Percentiles rank a stretch among this genome's conserved stretches.
phyloP scores from a whole-genome alignment of 2,797 vertebrate genomes.

The Anomalospiza imberbis region DNA sequence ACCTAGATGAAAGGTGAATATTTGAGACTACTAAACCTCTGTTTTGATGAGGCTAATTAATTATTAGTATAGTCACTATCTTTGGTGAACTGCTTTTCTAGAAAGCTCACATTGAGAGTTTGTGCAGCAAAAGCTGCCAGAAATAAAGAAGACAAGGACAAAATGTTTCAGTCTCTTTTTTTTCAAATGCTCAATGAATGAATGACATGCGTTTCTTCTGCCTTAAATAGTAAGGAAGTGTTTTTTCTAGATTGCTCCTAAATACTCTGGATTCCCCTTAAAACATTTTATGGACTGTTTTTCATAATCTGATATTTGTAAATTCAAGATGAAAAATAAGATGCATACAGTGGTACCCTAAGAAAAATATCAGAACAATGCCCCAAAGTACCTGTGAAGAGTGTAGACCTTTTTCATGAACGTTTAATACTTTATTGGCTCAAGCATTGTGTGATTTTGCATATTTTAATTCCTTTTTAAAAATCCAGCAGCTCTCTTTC shows the following conservation, averaged over 20 bases:
- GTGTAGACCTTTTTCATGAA: rapidly evolving
- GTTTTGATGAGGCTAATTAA: not conserved
- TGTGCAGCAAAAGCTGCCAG: not conserved
- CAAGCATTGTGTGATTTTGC: not conserved
- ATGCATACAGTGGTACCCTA: too few relatives aligned
- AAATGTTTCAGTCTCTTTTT: not conserved
- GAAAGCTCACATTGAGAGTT: not conserved
- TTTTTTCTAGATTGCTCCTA: not conserved
- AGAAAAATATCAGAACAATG: not conserved
- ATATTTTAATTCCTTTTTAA: not conserved
- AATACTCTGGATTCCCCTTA: not conserved
- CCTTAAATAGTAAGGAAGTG: not conserved
- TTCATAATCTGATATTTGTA: not conserved
- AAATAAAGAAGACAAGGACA: not conserved
- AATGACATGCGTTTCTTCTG: not conserved
- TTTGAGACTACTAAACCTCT: not conserved
- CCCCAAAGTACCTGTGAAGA: not conserved
- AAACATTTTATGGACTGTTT: not conserved
- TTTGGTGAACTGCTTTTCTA: not conserved
- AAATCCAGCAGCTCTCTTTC: not conserved
- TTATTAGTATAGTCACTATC: not conserved
- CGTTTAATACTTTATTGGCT: not conserved
- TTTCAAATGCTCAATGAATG: not conserved
- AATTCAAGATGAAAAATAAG: not conserved
- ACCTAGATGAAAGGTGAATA: not conserved